Evolutionary conservation across 1,140 invertebrate genomes (phyloP).

Genomic region (Caenorhabditis brenneri): DNA sequence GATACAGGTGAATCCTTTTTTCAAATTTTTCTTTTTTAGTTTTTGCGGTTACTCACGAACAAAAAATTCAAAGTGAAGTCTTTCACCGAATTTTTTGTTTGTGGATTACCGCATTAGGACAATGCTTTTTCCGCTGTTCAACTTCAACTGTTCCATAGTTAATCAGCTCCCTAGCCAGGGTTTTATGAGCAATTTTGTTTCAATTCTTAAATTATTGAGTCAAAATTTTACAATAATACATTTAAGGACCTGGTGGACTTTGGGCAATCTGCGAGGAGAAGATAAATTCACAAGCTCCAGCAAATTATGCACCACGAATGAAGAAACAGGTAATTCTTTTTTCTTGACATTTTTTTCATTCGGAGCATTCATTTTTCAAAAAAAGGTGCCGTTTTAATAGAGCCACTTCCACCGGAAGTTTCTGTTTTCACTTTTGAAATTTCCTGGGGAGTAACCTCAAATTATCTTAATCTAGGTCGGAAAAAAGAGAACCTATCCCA

Average conservation of each 20-base stretch:
- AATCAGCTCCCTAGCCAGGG: no score
- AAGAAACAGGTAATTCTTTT: slow-evolving; percentile 36
- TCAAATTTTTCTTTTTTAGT: neutral
- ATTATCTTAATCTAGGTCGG: neutral
- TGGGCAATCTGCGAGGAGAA: slow-evolving; percentile 56
- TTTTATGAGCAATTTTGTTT: no score
- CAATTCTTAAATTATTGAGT: no score
- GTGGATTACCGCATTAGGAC: no score
- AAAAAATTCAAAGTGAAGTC: no score
- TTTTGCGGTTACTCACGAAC: no score
- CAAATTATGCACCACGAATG: slow-evolving; percentile 45
- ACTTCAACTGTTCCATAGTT: no score
- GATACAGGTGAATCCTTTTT: slow-evolving; percentile 42
- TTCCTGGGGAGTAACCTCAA: slow-evolving; percentile 3
- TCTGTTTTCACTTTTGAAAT: no score
- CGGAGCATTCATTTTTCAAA: no score
- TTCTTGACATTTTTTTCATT: neutral
- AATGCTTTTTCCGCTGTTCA: no score
- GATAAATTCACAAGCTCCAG: slow-evolving; percentile 52
- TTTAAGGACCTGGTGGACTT: slow-evolving; percentile 47
- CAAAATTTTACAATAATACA: neutral
- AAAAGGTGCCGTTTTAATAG: no score
- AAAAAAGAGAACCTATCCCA: neutral
- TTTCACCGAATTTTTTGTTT: no score
- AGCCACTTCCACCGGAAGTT: neutral